Base-by-base conservation (phyloP, 2,113 vertebrate species). In the Paratilapia polleni region DNA sequence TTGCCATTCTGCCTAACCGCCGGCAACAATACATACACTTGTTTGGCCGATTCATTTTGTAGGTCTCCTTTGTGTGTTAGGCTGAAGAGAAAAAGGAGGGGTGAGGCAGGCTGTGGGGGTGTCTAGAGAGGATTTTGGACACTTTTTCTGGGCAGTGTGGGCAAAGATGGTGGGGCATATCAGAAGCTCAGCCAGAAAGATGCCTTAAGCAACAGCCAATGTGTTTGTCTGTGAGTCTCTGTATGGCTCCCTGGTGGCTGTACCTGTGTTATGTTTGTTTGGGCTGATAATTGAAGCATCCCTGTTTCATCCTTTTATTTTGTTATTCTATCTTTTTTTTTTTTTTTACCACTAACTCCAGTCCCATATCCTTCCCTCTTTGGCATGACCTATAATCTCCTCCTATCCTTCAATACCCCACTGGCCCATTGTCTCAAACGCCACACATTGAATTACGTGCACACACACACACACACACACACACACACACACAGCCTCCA, bases 21-120 rank as follows among this genome's bases (percentile, higher is more conserved):
- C 73, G 81, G 93, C 93, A 92, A 93, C 92, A 90, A 91, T 84
- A 77, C 91, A n/a, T 64, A 88, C 83, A 91, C 87, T 91, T 91
- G 91, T 94, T 93, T 89, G 89, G 85, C 70, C 22, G 61, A 90
- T 89, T 86, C 20, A 58, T 89, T 92, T 91, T 88, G 87, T 85
- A 43, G 70, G 49, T 78, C 78, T 86, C 88, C 86, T 93, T 93
- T 94, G 92, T 93, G 88, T 86, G 54, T 81, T 64, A 36, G 81
- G 77, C 75, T 80, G 84, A 85, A 82, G 86, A 85, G 78, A 28
- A 43, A 28, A 41, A 52, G 81, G 62, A 47, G 76, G 84, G 82
- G 43, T 13, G 63, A 76, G 62, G 36, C 12, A 26, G 47, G 76
- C 78, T 62, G 22, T 2, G 57, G 57, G 11, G 57, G 28, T 22